Percentiles rank a stretch among this genome's conserved stretches.
These are phyloP conservation scores for Acronicta leporina DNA, from an alignment of 2,888 invertebrate species.

Conservation along the genomic window DNA sequence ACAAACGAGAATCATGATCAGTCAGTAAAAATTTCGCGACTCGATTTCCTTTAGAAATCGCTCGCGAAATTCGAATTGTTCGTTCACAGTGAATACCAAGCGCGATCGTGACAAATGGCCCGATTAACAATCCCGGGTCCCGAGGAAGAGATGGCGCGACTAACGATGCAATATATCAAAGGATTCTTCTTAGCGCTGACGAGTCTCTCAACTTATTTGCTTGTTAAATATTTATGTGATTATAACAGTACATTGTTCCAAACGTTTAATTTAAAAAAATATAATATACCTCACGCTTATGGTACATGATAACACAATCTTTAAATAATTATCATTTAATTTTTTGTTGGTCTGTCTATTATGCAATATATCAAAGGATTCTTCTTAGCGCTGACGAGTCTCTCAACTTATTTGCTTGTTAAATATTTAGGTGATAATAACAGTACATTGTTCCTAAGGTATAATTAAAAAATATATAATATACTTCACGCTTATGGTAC, in stretches of 20 bases:
- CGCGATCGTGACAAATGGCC: constrained; percentile 86
- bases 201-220: constrained; percentile 74
- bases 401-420: constrained; percentile 76
- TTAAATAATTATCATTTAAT: too few relatives aligned
- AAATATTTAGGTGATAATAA: constrained; percentile 64
- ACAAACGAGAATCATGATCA: constrained; percentile 57
- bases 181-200: constrained; percentile 82
- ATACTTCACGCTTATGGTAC: too few relatives aligned
- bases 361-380: constrained; percentile 88
- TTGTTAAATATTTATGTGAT: constrained; percentile 71
- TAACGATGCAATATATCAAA: constrained; percentile 88
- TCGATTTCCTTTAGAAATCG: constrained; percentile 74
- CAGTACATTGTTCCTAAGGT: too few relatives aligned
- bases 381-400: constrained; percentile 78
- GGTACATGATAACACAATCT: too few relatives aligned
- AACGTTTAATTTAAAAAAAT: too few relatives aligned
- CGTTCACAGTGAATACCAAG: constrained; percentile 78
- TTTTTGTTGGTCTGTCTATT: too few relatives aligned
- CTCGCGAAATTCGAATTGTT: constrained; percentile 80
- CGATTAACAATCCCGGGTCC: constrained; percentile 85
- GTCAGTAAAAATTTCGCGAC: constrained; percentile 58
- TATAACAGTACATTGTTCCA: constrained; percentile 46
- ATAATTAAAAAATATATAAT: too few relatives aligned
- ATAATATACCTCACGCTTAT: too few relatives aligned
- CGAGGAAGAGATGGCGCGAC: constrained; percentile 83